phyloP scores from a whole-genome alignment of 2,888 invertebrate species.

The Nineta flava region DNA sequence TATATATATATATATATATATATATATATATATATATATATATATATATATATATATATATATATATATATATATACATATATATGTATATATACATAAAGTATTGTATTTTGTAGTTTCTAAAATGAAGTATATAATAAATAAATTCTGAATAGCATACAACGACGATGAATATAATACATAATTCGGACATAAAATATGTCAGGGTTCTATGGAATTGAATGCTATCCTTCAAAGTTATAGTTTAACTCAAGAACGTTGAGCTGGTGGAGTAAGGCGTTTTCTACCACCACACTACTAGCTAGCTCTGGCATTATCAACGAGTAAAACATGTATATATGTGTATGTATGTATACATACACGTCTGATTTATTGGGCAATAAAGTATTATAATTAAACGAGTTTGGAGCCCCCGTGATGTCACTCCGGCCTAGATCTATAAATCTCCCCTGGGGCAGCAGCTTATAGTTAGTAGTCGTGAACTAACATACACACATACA shows the following conservation, averaged over 20 bases:
- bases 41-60: no score
- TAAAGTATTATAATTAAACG: conserved; percentile 70
- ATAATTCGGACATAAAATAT: conserved; percentile 57
- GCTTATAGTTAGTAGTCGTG: not conserved
- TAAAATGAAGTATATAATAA: no score
- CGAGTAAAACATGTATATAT: conserved; percentile 12
- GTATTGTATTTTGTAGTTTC: no score
- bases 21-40: no score
- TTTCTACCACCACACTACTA: not conserved
- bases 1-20: no score
- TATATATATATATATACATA: no score
- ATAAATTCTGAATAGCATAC: no score
- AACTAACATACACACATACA: conserved; percentile 2
- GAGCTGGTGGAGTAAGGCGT: not conserved
- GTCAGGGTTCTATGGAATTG: conserved; percentile 45
- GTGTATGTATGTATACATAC: conserved; percentile 13
- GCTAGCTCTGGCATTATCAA: conserved; percentile 5
- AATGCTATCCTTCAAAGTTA: conserved; percentile 44
- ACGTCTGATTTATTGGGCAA: conserved; percentile 57
- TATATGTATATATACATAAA: no score
- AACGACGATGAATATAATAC: conserved; percentile 23
- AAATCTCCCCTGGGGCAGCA: conserved; percentile 28
- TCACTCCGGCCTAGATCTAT: conserved; percentile 32
- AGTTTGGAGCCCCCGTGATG: conserved; percentile 32
- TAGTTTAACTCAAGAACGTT: not conserved